Conservation (phyloP, 2,113 vertebrate species). For the Ammodytes dubius region DNA sequence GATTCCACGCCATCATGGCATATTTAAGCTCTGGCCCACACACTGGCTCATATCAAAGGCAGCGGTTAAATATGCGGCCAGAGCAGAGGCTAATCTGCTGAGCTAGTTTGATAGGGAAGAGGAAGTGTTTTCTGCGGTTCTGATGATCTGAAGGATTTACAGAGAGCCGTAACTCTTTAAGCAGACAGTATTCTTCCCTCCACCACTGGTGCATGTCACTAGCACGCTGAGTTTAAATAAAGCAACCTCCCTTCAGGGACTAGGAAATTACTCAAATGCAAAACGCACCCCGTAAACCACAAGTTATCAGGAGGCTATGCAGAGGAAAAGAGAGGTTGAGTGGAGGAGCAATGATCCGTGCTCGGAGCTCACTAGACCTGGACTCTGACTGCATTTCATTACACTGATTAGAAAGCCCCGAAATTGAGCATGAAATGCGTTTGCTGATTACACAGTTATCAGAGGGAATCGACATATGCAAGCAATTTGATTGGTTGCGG, state of each 20-base stretch:
- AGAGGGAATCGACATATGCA: constrained; percentile 62
- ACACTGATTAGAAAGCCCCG: constrained; percentile 72
- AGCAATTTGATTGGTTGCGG: constrained; percentile 65
- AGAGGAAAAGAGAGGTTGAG: constrained; percentile 15
- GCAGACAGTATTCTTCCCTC: constrained; percentile 3
- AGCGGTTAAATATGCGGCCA: constrained; percentile 42
- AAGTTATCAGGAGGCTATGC: constrained; percentile 40
- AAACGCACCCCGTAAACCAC: not conserved
- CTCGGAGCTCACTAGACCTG: constrained; percentile 29
- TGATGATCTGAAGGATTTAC: constrained; percentile 60
- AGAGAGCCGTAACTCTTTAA: constrained; percentile 38
- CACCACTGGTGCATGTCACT: constrained; percentile 3
- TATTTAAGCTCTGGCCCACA: constrained; percentile 55
- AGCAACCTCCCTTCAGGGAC: constrained; percentile 19
- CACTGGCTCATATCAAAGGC: constrained; percentile 64
- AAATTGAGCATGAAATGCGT: constrained; percentile 75
- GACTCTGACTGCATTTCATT: constrained; percentile 69
- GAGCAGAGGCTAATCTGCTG: constrained; percentile 54
- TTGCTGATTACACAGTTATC: constrained; percentile 65
- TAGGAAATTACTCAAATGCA: constrained; percentile 15
- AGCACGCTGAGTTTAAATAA: constrained; percentile 6
- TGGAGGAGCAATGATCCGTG: constrained; percentile 34
- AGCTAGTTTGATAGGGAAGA: constrained; percentile 35
- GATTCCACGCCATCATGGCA: constrained; percentile 23
- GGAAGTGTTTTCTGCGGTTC: constrained; percentile 58